Evolutionary conservation across 1,140 invertebrate genomes (phyloP), one percentile per base, ranked within the genome.

Genomic region (Magallana gigas): DNA sequence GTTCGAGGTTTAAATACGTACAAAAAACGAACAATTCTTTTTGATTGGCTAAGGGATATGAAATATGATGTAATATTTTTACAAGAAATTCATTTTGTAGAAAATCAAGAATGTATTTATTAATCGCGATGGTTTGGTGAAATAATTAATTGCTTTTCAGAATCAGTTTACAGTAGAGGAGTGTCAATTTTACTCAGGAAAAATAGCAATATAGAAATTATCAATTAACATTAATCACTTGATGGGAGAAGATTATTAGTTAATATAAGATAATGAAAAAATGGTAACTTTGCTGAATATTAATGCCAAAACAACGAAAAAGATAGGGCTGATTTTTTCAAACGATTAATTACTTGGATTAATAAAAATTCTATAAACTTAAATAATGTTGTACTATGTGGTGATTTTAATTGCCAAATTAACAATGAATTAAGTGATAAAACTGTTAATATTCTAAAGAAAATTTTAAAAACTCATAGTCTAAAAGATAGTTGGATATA

Each of bases 341-440:
- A 68, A 68, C n/a, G 64, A 68, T 68, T 68, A 29, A 7, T 18
- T 9, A 18, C 64, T 68, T 16, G 64, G 36, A 48, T 68, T 68
- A 68, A 18, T 68, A 16, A 18, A 18, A 16, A 68, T 68, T 16
- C 64, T 18, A 18, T 68, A 18, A 18, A 68, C 23, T 9, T 18
- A 68, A 3, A 68, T 48, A 48, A 48, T 48, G 36, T 48, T 48
- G 36, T 48, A 48, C 36, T 48, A 48, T 48, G 36, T 18, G 64
- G 64, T 68, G n/a, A 68, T 8, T 68, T 68, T 8, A 68, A 68
- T 68, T 68, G 64, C n/a, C 64, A 68, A 68, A 9, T 23, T n/a
- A 8, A 71, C 18, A 23, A 8, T 23, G 8, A 71, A 23, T 11
- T 23, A 71, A 23, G 11, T 71, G 64, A 71, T 23, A 71, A 71